Evolutionary conservation across 2,888 invertebrate genomes (phyloP), one percentile per base, ranked within the genome.

Genomic region (Drosophila siamana): DNA sequence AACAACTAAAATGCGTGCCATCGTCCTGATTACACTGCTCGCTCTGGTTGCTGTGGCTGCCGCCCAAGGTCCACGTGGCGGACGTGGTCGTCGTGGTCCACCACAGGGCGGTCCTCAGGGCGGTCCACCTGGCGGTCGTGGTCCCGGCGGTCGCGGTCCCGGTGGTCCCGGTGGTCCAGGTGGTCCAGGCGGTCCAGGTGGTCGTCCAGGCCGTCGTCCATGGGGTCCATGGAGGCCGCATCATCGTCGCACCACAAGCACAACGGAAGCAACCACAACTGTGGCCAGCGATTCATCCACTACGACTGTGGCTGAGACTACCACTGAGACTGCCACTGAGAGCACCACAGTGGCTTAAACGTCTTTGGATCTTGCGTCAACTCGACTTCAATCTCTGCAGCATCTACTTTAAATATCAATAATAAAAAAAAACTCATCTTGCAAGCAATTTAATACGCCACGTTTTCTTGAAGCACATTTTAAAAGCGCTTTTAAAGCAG

Each of bases 21-120:
- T 28, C 6, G 16, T 56, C 22, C 8, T 56, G 56, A 26, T 56
- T n/a, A 56, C 56, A 24, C 36, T 56, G 22, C 16, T 56, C 4
- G 55, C 44, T 22, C 30, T 55, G 33, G n/a, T 33, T 33, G 33
- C 33, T 11, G 56, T 56, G 7, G 56, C 36, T 13, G 46, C 46
- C 22, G 56, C 56, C 36, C 56, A 54, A 54, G 41, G 41, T 7
- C 26, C 9, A 3, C 16, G 54, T 3, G 19, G 54, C 7, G 8
- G 19, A 19, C 52, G 16, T 5, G 28, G 52, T 5, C 2, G 51
- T 38, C 24, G 52, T 26, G 52, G 52, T 15, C 24, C 30, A n/a
- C 19, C 43, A 9, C 28, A 28, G 1, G 26, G 26, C 8, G 38
- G 26, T 13, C 19, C 43, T 3, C 28, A 28, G 1, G 26, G 26